Percentiles rank a stretch among this genome's conserved stretches.
These are phyloP conservation scores for Bathynomus jamesi DNA, from an alignment of 1,140 invertebrate species.

Conservation along the genomic window DNA sequence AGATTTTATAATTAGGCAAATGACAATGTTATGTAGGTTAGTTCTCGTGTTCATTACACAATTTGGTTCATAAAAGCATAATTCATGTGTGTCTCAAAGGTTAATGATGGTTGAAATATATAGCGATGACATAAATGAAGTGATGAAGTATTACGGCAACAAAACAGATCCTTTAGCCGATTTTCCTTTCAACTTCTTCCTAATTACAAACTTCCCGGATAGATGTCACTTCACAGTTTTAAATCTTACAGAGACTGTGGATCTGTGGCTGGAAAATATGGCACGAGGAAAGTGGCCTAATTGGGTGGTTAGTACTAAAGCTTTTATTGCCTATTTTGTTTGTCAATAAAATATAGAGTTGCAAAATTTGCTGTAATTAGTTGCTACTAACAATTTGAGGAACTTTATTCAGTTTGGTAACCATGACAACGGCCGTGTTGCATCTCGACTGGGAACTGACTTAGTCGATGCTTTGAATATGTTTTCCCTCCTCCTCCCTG, in stretches of 20 bases:
- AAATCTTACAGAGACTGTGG: constrained; percentile 7
- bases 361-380: too few relatives aligned
- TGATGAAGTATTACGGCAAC: constrained; percentile 40
- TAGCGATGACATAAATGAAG: constrained; percentile 26
- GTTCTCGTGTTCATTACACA: too few relatives aligned
- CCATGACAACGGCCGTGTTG: constrained; percentile 59
- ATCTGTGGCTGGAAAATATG: too few relatives aligned
- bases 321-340: not conserved
- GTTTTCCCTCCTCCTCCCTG: constrained; percentile 59
- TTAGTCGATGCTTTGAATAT: constrained; percentile 59
- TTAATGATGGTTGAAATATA: too few relatives aligned
- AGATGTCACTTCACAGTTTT: constrained; percentile 8
- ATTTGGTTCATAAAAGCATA: too few relatives aligned
- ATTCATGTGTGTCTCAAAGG: too few relatives aligned
- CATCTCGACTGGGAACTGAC: constrained; percentile 51
- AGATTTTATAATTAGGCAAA: too few relatives aligned
- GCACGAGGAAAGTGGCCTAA: constrained; percentile 23
- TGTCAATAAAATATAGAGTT: not conserved
- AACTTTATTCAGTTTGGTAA: constrained; percentile 53
- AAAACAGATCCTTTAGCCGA: constrained; percentile 39
- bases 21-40: too few relatives aligned
- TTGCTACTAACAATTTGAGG: not conserved
- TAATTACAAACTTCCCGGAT: constrained; percentile 11
- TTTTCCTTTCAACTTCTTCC: constrained; percentile 35
- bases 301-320: constrained; percentile 48